Evolutionary conservation across 1,140 invertebrate genomes (phyloP).

Genomic region (Musca vetustissima): DNA sequence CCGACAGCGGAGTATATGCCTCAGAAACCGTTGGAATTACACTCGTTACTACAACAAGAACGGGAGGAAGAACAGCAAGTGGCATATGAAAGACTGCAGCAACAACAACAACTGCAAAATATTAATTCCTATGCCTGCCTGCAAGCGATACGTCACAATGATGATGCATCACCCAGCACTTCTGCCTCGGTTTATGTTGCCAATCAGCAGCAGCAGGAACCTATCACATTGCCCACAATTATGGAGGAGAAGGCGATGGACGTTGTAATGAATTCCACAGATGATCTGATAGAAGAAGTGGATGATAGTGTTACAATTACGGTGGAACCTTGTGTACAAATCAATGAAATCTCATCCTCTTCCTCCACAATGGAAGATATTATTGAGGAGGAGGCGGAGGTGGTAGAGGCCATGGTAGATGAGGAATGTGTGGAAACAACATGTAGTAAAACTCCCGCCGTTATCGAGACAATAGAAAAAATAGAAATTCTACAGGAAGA

Average conservation of each 20-base stretch:
- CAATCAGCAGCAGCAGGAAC: constrained; percentile 28
- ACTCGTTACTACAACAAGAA: constrained; percentile 49
- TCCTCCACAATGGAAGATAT: constrained; percentile 26
- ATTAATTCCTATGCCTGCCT: constrained; percentile 4
- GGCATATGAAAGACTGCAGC: constrained; percentile 37
- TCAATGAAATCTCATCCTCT: constrained; percentile 63
- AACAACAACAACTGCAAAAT: constrained; percentile 8
- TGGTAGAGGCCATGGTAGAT: no score
- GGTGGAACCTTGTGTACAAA: constrained; percentile 57
- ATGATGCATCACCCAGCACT: constrained; percentile 4
- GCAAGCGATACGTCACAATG: constrained; percentile 14
- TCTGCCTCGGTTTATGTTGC: neutral
- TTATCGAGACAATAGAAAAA: constrained; percentile 26
- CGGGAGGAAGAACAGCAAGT: constrained; percentile 49
- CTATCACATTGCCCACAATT: no score
- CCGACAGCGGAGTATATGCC: neutral
- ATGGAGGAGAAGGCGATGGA: constrained; percentile 24
- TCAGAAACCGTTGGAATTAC: constrained; percentile 40
- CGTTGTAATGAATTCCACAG: neutral
- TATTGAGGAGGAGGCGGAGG: no score
- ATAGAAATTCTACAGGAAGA: constrained; percentile 25
- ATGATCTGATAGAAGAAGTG: constrained; percentile 26
- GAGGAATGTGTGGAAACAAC: no score
- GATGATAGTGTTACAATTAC: neutral
- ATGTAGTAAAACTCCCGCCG: neutral